Evolutionary conservation across 2,113 vertebrate species (phyloP), one percentile per base, ranked within the genome.

Genomic region (Lynx canadensis): DNA sequence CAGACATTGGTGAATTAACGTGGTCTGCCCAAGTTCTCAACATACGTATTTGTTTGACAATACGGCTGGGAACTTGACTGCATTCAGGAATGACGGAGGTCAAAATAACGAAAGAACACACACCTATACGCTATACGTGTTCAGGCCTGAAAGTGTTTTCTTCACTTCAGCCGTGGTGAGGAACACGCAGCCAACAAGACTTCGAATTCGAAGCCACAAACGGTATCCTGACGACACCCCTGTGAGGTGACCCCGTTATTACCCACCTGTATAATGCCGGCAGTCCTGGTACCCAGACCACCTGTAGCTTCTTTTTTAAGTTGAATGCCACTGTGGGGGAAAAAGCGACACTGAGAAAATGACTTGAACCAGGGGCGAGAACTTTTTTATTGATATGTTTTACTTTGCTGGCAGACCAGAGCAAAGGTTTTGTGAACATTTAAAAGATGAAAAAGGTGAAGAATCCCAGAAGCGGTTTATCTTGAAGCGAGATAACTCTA

Each of bases 401-500:
- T 99, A 98, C 98, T 99, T 99, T 99, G 98, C 98, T 98, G 99
- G 98, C 99, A 99, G 99, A 99, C 99, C 99, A 98, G 99, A 99
- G 98, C 99, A 99, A 99, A 99, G 99, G 98, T 99, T 99, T 99
- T 99, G 98, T 98, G 99, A 99, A 98, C 99, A 99, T 99, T 99
- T 99, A 99, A 99, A 99, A 99, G 99, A 99, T 99, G 99, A 99
- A 98, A 99, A 99, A 98, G 98, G 98, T 98, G 99, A 99, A 98
- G 99, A 99, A 98, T 99, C 98, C 98, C 99, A 99, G 99, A 99
- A 99, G 99, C 99, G 99, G 98, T 99, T 99, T 99, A 99, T 99
- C 99, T 99, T 99, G 99, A 99, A 99, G 99, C 98, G 99, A 98
- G 99, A 99, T 99, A 99, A 99, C 99, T 99, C 99, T 99, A 99